Base-by-base conservation (phyloP, 2,113 vertebrate genomes). In the Dicaeum eximium region DNA sequence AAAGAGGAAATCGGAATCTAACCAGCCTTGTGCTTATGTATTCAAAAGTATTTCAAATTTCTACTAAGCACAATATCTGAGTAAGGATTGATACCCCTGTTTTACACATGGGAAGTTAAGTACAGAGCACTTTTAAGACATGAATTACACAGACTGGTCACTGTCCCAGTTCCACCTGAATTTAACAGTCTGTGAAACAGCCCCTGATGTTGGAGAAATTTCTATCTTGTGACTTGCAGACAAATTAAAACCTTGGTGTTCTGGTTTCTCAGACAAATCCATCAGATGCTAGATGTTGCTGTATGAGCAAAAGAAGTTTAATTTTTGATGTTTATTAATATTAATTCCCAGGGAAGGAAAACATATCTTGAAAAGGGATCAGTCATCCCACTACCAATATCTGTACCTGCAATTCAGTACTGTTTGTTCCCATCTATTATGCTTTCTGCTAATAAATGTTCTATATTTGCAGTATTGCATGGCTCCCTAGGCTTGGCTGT, bases 391-490 rank as follows among this genome's bases (percentile, higher is more conserved):
- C 56, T 42, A 61, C 60, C 51, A 51, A 12, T 71, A 78, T 86
- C 74, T 9, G 6, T 92, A 50, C 44, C 78, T 89, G 78, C 69
- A 77, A 27, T 86, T 91, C 24, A 25, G 66, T 67, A 31, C 60
- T 87, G 24, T 96, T 94, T 94, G 66, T 91, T 88, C 54, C 70
- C 78, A 77, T 90, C 92, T 90, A 22, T 91, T 90, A 45, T 17
- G 45, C 40, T 72, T 92, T 75, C 78, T 95, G 86, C 86, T 95
- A 77, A 86, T 83, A 86, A 82, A 94, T 84, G 73, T 65, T 92
- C 58, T 70, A 6, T 61, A 27, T 85, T 88, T 92, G 84, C n/a
- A 69, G 17, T 37, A 47, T 20, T 24, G 15, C 83, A 77, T 91
- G 66, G 70, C 45, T 94, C 79, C 54, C 69, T 16, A 47, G 67